These are phyloP conservation scores for Cichlasoma orientale DNA, from an alignment of 2,797 vertebrate genomes.

Conservation along the genomic window DNA sequence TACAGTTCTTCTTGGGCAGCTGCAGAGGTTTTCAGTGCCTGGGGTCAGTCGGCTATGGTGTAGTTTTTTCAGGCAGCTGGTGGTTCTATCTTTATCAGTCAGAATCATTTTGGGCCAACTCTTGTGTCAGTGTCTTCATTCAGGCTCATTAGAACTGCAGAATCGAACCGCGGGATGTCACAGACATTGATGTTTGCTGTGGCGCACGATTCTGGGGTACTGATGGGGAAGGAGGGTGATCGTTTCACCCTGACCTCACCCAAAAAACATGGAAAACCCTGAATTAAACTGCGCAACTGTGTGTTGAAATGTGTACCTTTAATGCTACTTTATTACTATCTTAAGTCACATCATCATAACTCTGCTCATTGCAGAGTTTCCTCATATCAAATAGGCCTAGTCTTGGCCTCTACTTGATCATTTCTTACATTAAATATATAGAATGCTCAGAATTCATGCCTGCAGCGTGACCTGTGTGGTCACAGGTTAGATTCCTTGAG, in stretches of 20 bases:
- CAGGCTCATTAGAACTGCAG: not conserved
- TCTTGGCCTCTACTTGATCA: rapidly evolving
- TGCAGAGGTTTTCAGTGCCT: rapidly evolving
- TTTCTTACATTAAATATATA: not conserved
- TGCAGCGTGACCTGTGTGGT: not conserved
- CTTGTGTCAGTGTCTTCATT: not conserved
- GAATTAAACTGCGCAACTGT: too few species aligned
- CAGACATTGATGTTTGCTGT: not conserved
- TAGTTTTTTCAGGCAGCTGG: not conserved
- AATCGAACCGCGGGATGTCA: not conserved
- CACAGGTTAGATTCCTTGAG: not conserved
- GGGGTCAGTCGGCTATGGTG: not conserved
- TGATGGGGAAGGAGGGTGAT: not conserved
- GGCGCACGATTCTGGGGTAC: not conserved
- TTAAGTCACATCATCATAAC: too few species aligned
- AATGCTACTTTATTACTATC: too few species aligned
- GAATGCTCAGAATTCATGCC: not conserved
- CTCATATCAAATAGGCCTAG: not conserved
- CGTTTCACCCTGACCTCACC: not conserved
- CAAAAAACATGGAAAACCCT: too few species aligned
- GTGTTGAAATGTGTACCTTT: too few species aligned
- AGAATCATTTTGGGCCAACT: not conserved
- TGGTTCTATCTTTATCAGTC: not conserved
- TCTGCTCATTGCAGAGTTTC: not conserved
- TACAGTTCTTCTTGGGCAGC: not conserved